Conservation (phyloP, 2,888 invertebrate genomes). For the Erynnis tages region DNA sequence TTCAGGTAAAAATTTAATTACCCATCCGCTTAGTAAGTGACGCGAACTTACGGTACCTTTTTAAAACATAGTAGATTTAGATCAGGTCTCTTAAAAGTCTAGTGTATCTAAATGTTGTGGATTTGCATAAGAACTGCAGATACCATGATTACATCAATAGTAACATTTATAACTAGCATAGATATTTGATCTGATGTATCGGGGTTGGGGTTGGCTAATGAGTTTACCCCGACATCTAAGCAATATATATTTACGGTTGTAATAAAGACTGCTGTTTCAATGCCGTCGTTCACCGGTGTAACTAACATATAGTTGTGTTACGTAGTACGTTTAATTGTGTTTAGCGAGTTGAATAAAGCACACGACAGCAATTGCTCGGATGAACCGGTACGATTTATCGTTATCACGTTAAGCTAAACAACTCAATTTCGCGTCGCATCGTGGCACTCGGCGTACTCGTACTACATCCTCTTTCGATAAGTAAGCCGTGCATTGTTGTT, state of each 20-base stretch:
- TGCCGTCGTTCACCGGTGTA: slow-evolving; percentile 14
- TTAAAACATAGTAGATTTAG: too few species aligned
- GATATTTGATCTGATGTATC: too few species aligned
- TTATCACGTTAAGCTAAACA: slow-evolving; percentile 56
- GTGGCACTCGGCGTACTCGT: slow-evolving; percentile 36
- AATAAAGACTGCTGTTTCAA: slow-evolving; percentile 21
- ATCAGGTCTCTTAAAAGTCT: too few species aligned
- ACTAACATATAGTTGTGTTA: slow-evolving; percentile 17
- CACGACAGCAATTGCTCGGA: slow-evolving; percentile 21
- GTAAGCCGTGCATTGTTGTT: slow-evolving; percentile 24
- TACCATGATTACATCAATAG: too few species aligned
- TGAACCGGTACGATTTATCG: slow-evolving; percentile 27
- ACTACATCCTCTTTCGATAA: slow-evolving; percentile 63
- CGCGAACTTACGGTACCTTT: too few species aligned
- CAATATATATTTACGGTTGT: slow-evolving; percentile 11
- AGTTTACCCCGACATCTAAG: background rate
- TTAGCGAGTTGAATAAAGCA: slow-evolving; percentile 19
- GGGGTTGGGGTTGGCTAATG: too few species aligned
- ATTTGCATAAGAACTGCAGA: too few species aligned
- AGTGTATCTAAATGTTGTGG: too few species aligned
- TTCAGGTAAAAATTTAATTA: slow-evolving; percentile 5
- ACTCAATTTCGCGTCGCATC: slow-evolving; percentile 53
- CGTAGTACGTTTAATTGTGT: slow-evolving; percentile 12
- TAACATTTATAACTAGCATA: too few species aligned
- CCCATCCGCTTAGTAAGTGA: too few species aligned